Evolutionary conservation across 2,113 vertebrate genomes (phyloP), one percentile per base, ranked within the genome.

Genomic region (Sander vitreus): DNA sequence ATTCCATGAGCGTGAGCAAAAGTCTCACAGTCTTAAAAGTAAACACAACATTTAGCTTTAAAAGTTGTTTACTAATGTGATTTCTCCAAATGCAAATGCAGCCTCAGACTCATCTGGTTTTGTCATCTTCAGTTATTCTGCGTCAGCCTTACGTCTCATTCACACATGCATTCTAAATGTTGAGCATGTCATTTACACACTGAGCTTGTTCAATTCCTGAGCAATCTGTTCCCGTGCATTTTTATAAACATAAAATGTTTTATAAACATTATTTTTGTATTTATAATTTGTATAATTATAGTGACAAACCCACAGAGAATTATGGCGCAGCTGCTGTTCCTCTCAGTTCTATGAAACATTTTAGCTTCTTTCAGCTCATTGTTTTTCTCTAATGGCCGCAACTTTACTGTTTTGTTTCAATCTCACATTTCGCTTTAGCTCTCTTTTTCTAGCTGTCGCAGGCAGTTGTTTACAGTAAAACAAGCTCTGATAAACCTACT

Each of bases 11-110:
- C 6, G 2, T 15, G 43, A 51, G 33, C 5, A 67, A 45, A 75
- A 57, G 30, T 16, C n/a, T 27, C 16, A 33, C 0, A 7, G 11
- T 59, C n/a, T 33, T 57, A 18, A 43, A 74, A 58, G 47, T 58
- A 39, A 76, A 57, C 54, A 21, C 33, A 76, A 48, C n/a, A 33
- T 62, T 65, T 62, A n/a, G 21, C 43, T n/a, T 55, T 19, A 8
- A 14, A 53, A 19, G 23, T 51, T 43, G 18, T 58, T 63, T 16
- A 48, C 25, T 6, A 18, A 2, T 47, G 2, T 25, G 9, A 43
- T 63, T 27, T 59, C 11, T 0, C 3, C 2, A 39, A 39, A 25
- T 75, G 19, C 47, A 60, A 60, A 65, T 3, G 15, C 4, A 66
- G 6, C 16, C 53, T 45, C 21, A 47, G 16, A 23, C 25, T 73